Evolutionary conservation across 2,113 vertebrate species (phyloP).

Genomic region (Platycercus adscitus): DNA sequence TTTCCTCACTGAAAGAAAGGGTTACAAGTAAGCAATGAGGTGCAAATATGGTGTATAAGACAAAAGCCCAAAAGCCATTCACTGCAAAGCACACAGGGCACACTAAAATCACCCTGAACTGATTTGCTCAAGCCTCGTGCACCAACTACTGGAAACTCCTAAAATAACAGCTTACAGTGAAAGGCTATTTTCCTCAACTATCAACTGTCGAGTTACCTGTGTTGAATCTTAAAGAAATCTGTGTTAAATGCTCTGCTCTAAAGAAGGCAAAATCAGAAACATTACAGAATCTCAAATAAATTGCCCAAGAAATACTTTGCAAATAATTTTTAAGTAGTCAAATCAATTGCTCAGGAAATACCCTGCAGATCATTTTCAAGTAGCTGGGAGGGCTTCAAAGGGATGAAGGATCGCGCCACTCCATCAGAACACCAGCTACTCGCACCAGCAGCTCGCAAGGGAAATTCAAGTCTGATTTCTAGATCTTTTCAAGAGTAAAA

Average conservation of each 20-base stretch:
- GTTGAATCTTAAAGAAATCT: neutral
- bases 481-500: neutral
- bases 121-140: fast-evolving
- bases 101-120: neutral
- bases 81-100: neutral
- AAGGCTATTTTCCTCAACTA: neutral
- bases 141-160: neutral
- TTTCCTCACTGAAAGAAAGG: neutral
- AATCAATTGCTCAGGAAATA: neutral
- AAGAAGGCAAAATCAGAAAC: neutral
- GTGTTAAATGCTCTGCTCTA: neutral
- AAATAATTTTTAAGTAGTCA: neutral
- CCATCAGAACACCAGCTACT: too few species aligned
- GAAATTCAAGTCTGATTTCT: neutral
- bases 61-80: neutral
- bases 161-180: neutral
- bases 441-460: neutral
- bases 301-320: neutral
- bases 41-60: neutral
- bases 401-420: neutral
- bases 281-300: neutral
- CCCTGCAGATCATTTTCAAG: neutral
- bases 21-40: neutral
- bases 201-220: neutral
- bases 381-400: neutral